Conservation (phyloP, 2,113 vertebrate species). For the Alligator sinensis region DNA sequence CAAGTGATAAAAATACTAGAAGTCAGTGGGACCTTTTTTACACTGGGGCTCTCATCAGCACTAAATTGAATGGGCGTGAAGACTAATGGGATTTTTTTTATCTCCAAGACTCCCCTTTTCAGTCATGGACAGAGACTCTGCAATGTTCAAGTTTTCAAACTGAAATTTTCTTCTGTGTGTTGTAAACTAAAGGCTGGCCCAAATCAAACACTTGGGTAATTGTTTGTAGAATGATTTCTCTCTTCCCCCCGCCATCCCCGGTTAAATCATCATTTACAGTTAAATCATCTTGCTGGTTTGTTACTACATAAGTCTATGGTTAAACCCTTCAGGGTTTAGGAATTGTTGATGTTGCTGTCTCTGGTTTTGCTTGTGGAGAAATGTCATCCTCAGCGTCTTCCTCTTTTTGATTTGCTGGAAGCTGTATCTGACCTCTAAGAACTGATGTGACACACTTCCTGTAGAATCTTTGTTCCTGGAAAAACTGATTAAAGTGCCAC, state of each 20-base stretch:
- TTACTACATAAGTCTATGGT: background rate
- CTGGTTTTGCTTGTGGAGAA: background rate
- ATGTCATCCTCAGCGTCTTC: accelerated
- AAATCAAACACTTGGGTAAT: background rate
- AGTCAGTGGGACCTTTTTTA: background rate
- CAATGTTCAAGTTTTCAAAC: background rate
- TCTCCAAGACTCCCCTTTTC: background rate
- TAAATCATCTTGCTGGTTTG: background rate
- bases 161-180: background rate
- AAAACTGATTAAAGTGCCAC: background rate
- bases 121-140: background rate
- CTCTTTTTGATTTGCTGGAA: background rate
- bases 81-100: background rate
- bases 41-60: background rate
- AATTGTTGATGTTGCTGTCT: background rate
- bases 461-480: background rate
- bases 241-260: background rate
- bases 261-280: background rate
- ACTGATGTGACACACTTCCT: accelerated
- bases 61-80: background rate
- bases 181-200: background rate
- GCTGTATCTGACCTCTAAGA: background rate
- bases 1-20: background rate
- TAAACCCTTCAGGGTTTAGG: background rate
- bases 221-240: background rate